Percentiles rank a stretch among this genome's conserved stretches.
Conservation (phyloP, 2,888 invertebrate genomes). For the Rhodophaea formosa region DNA sequence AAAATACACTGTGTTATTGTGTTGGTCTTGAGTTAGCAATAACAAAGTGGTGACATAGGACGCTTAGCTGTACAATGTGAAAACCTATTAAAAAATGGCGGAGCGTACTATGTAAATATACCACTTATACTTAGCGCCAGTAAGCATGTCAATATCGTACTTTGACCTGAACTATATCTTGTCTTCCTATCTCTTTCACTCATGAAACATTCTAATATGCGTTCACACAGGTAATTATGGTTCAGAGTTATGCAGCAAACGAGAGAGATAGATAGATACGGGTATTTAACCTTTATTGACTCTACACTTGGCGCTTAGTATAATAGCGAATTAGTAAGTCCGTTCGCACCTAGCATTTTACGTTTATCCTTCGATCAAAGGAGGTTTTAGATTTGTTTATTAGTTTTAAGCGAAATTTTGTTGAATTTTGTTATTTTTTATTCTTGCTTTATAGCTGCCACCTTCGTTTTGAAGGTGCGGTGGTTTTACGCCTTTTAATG, state of each 20-base stretch:
- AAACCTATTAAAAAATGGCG: background rate
- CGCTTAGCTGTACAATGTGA: background rate
- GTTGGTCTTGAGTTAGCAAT: conserved; percentile 4
- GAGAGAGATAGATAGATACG: no score
- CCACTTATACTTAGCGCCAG: background rate
- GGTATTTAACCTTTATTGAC: background rate
- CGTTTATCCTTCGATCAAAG: conserved; percentile 4
- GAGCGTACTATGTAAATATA: background rate
- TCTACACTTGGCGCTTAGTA: background rate
- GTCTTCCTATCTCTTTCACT: no score
- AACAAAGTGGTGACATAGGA: background rate
- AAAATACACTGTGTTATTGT: background rate
- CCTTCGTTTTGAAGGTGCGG: conserved; percentile 1
- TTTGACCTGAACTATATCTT: background rate
- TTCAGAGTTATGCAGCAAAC: no score
- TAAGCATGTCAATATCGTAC: background rate
- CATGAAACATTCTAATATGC: no score
- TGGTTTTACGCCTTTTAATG: background rate
- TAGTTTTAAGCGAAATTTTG: conserved; percentile 12
- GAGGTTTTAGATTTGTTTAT: conserved; percentile 12
- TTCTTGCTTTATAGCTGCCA: background rate
- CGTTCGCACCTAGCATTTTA: conserved; percentile 18
- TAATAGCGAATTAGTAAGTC: conserved; percentile 4
- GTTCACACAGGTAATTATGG: no score
- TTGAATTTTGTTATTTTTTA: conserved; percentile 18